These are phyloP conservation scores for Ciconia stormi DNA, from an alignment of 2,113 vertebrate genomes.

Conservation along the genomic window DNA sequence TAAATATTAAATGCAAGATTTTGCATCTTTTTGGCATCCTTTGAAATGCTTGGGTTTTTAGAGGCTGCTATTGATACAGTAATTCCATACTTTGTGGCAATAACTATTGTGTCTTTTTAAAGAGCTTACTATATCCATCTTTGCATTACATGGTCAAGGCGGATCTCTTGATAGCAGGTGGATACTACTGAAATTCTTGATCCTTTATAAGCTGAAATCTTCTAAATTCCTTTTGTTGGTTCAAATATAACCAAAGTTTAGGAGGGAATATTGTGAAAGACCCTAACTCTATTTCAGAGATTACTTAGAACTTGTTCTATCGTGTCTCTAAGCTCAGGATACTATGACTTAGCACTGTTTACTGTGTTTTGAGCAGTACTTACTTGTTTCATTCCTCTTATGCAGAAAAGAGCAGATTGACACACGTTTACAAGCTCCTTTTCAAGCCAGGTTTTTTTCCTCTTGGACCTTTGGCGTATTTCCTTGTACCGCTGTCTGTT, in stretches of 20 bases:
- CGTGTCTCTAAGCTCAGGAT: not conserved
- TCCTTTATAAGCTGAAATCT: not conserved
- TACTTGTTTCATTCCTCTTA: not conserved
- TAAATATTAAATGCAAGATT: not conserved
- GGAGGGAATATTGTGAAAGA: not conserved
- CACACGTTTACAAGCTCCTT: not conserved
- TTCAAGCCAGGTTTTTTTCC: not conserved
- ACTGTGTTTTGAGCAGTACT: not conserved
- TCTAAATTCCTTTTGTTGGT: not conserved
- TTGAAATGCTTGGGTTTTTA: not conserved
- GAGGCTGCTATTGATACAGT: not conserved
- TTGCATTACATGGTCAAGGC: rapidly evolving
- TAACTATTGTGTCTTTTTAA: not conserved
- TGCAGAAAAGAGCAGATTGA: not conserved
- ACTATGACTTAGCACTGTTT: not conserved
- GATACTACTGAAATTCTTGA: not conserved
- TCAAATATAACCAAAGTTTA: not conserved
- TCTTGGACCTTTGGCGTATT: not conserved
- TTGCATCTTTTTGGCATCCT: not conserved
- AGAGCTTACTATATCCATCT: not conserved
- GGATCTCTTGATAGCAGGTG: not conserved
- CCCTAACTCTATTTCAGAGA: not conserved
- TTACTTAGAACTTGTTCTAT: not conserved
- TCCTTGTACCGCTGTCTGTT: not conserved
- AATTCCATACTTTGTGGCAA: not conserved